phyloP scores from a whole-genome alignment of 1,140 invertebrate genomes.

The Bombyx mandarina region DNA sequence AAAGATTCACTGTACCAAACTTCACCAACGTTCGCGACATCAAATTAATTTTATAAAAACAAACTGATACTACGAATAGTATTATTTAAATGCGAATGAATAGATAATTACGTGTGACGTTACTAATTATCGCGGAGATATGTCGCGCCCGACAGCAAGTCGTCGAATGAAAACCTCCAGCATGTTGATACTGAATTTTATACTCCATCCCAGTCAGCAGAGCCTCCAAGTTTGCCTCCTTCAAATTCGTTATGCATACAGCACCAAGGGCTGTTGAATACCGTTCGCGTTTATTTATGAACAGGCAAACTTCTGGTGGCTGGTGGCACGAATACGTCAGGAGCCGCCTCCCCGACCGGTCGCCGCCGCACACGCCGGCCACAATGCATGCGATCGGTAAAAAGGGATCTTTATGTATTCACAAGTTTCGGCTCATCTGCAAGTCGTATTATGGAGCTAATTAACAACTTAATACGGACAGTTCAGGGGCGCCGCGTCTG shows the following conservation, averaged over 20 bases:
- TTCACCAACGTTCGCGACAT: too few species aligned
- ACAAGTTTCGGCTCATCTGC: slow-evolving; percentile 83
- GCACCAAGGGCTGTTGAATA: slow-evolving; percentile 73
- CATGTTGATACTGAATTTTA: slow-evolving; percentile 72
- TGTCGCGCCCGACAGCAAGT: slow-evolving; percentile 59
- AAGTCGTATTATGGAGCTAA: slow-evolving; percentile 91
- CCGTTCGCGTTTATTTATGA: slow-evolving; percentile 73
- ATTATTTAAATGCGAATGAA: neutral
- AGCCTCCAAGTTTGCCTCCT: slow-evolving; percentile 71
- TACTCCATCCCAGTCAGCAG: slow-evolving; percentile 69
- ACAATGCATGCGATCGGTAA: slow-evolving; percentile 72
- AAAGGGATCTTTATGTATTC: slow-evolving; percentile 73
- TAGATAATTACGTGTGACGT: slow-evolving; percentile 14
- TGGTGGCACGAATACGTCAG: slow-evolving; percentile 73
- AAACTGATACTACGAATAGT: too few species aligned
- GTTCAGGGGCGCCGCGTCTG: slow-evolving; percentile 65
- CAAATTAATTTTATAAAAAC: too few species aligned
- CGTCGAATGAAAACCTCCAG: slow-evolving; percentile 67
- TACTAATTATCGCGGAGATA: slow-evolving; percentile 60
- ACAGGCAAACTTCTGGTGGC: slow-evolving; percentile 73
- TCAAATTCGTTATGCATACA: slow-evolving; percentile 74
- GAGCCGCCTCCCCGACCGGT: slow-evolving; percentile 70
- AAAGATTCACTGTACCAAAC: too few species aligned
- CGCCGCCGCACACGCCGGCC: slow-evolving; percentile 66
- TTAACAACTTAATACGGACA: slow-evolving; percentile 90